Conservation (phyloP, 2,888 invertebrate genomes). For the Eupithecia abbreviata region DNA sequence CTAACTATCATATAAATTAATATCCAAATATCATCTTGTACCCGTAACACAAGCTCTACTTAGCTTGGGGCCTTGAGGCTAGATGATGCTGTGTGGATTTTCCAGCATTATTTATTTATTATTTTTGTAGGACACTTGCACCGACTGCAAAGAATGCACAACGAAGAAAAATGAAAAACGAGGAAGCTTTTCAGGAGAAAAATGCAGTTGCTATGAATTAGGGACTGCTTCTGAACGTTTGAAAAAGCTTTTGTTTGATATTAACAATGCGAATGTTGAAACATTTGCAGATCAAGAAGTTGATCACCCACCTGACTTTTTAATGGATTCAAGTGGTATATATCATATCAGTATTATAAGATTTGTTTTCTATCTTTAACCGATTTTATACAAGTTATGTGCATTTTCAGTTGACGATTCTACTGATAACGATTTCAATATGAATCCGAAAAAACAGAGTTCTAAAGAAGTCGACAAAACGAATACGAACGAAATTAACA, state of each 20-base stretch:
- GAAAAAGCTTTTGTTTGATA: conserved; percentile 62
- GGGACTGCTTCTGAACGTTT: conserved; percentile 60
- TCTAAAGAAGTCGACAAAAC: background rate
- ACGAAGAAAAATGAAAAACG: conserved; percentile 9
- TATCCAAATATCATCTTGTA: too few species aligned
- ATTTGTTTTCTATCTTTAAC: background rate
- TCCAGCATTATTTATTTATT: too few species aligned
- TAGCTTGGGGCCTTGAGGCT: too few species aligned
- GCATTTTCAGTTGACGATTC: conserved; percentile 6
- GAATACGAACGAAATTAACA: background rate
- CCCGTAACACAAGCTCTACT: too few species aligned
- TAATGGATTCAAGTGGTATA: conserved; percentile 12
- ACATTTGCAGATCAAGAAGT: conserved; percentile 11
- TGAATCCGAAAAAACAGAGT: background rate
- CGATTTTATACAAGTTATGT: background rate
- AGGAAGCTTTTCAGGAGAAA: conserved; percentile 1
- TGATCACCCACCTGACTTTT: conserved; percentile 8
- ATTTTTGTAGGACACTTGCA: conserved; percentile 49
- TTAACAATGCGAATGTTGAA: conserved; percentile 54
- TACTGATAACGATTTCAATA: conserved; percentile 13
- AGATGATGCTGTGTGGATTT: too few species aligned
- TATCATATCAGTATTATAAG: background rate
- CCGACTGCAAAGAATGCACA: conserved; percentile 22
- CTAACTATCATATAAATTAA: too few species aligned
- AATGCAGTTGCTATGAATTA: conserved; percentile 60